A percentile compares a stretch with the other conserved stretches of the same genome.
These are phyloP conservation scores for Nowickia ferox DNA, from an alignment of 2,888 invertebrate species.

Conservation along the genomic window DNA sequence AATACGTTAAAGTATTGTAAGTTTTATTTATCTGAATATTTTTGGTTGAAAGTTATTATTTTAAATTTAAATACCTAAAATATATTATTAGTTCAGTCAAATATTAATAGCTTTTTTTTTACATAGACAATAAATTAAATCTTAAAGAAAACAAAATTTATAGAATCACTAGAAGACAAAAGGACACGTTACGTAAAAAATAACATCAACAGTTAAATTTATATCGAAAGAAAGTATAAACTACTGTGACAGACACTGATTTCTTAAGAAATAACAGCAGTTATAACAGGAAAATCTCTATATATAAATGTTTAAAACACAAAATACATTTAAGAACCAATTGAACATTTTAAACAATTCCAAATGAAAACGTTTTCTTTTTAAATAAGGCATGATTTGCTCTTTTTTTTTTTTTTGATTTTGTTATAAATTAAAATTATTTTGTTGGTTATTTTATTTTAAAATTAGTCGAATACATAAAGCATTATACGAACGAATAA, in stretches of 20 bases:
- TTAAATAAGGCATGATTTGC: neutral
- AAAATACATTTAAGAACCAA: slow-evolving; percentile 5
- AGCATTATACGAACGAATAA: neutral
- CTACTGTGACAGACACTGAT: slow-evolving; percentile 12
- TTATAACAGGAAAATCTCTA: neutral
- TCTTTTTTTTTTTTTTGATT: neutral
- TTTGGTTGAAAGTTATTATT: slow-evolving; percentile 58
- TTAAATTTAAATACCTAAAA: slow-evolving; percentile 48
- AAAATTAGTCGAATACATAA: neutral
- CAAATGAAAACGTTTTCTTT: neutral
- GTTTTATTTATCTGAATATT: slow-evolving; percentile 60
- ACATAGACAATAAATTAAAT: slow-evolving; percentile 23
- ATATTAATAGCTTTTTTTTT: slow-evolving; percentile 44
- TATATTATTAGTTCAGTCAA: slow-evolving; percentile 65
- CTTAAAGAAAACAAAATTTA: slow-evolving; percentile 25
- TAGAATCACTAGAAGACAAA: slow-evolving; percentile 7
- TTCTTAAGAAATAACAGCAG: slow-evolving; percentile 19
- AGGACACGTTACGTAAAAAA: neutral
- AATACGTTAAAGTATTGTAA: slow-evolving; percentile 66
- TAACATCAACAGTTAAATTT: neutral
- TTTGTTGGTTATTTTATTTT: slow-evolving; percentile 56
- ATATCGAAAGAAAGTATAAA: slow-evolving; percentile 12
- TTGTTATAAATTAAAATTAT: slow-evolving; percentile 40
- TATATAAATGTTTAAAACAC: slow-evolving; percentile 16
- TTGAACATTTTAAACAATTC: neutral